A percentile compares a stretch with the other conserved stretches of the same genome.
These are phyloP conservation scores for Gephyroberyx darwinii DNA, from an alignment of 2,797 vertebrate species.

Conservation along the genomic window DNA sequence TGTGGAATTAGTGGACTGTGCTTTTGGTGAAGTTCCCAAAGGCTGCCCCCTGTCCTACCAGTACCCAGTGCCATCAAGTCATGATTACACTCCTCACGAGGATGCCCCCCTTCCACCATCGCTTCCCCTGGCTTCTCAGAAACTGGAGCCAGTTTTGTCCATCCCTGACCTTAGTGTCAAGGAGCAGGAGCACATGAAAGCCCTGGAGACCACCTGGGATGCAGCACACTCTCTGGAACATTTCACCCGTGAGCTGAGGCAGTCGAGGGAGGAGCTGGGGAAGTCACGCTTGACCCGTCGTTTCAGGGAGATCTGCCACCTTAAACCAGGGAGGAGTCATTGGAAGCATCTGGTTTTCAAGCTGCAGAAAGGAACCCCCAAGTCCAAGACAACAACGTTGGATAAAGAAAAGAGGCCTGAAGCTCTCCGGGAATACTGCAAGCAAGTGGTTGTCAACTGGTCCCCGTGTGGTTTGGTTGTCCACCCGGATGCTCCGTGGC, in stretches of 20 bases:
- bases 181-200: conserved; percentile 7
- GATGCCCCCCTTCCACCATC: conserved; percentile 38
- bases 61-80: conserved; percentile 36
- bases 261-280: background rate
- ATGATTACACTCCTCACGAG: conserved; percentile 19
- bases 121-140: conserved; percentile 37
- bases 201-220: conserved; percentile 50
- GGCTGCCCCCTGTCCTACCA: conserved; percentile 58
- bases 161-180: conserved; percentile 10
- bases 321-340: conserved; percentile 35
- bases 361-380: conserved; percentile 17
- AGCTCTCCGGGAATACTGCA: conserved; percentile 58
- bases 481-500: conserved; percentile 55
- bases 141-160: background rate
- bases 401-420: conserved; percentile 40
- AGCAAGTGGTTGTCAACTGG: conserved; percentile 54
- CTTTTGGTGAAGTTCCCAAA: conserved; percentile 57
- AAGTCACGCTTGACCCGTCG: conserved; percentile 41
- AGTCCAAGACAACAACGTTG: background rate
- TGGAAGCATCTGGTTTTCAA: conserved; percentile 35
- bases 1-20: conserved; percentile 47
- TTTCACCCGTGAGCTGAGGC: conserved; percentile 32
- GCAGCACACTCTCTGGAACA: conserved; percentile 44
- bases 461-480: conserved; percentile 61
- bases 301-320: conserved; percentile 57